A percentile compares a stretch with the other conserved stretches of the same genome.
Evolutionary conservation across 2,797 vertebrate genomes (phyloP).

Genomic region (Holocentrus rufus): DNA sequence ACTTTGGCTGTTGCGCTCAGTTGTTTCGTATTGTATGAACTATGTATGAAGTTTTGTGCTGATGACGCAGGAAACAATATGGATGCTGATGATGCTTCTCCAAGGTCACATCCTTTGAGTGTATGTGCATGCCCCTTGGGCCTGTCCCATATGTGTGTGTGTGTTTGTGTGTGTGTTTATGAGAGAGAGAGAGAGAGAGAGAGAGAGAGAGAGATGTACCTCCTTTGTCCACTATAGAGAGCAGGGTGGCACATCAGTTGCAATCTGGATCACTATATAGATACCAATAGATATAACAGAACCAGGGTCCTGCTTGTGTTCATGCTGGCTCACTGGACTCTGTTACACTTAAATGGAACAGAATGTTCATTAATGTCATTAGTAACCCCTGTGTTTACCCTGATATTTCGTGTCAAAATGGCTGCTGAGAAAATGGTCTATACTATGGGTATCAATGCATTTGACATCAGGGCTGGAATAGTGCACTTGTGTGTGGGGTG

Average conservation of each 20-base stretch:
- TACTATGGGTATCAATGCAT: background rate
- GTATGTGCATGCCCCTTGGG: background rate
- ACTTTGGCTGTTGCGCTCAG: background rate
- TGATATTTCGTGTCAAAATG: too few species aligned
- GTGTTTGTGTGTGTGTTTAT: background rate
- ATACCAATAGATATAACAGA: background rate
- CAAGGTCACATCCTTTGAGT: slow-evolving; percentile 6
- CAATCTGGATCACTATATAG: background rate
- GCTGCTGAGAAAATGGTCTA: too few species aligned
- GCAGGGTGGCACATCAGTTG: background rate
- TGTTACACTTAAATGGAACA: too few species aligned
- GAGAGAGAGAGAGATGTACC: background rate
- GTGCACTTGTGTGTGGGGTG: background rate
- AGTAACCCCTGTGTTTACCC: too few species aligned
- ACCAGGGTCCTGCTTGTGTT: too few species aligned
- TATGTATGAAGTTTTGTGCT: slow-evolving; percentile 8
- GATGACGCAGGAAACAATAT: background rate
- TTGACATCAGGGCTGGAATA: background rate
- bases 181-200: too few species aligned
- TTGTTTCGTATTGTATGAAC: background rate
- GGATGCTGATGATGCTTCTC: slow-evolving; percentile 10
- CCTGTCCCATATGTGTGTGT: background rate
- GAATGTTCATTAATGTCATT: too few species aligned
- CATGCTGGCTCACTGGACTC: too few species aligned
- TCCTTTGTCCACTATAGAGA: background rate